Evolutionary conservation across 2,888 invertebrate genomes (phyloP).

Genomic region (Coleophora deauratella): DNA sequence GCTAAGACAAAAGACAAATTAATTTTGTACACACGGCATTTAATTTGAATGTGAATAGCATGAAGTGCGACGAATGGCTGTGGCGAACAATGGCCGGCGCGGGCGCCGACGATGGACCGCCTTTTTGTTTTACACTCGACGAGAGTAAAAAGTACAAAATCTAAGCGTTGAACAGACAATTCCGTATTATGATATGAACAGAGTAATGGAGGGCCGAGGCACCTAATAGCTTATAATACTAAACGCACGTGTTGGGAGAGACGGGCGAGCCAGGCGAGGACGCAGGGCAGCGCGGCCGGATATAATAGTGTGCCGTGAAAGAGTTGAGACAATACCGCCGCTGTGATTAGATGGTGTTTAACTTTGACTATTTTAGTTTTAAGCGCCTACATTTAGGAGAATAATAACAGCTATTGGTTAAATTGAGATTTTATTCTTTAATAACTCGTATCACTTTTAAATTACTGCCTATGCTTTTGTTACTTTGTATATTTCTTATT

Average conservation of each 20-base stretch:
- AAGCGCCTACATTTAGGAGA: no score
- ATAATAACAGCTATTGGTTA: no score
- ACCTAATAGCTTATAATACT: slow-evolving; percentile 71
- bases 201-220: slow-evolving; percentile 66
- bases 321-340: no score
- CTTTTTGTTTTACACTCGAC: slow-evolving; percentile 64
- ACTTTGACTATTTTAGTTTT: no score
- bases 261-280: slow-evolving; percentile 18
- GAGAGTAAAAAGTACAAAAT: slow-evolving; percentile 68
- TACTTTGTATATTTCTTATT: no score
- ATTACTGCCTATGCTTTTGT: no score
- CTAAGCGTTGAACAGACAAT: slow-evolving; percentile 65
- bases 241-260: slow-evolving; percentile 60
- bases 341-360: no score
- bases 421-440: no score
- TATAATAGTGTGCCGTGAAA: slow-evolving; percentile 33
- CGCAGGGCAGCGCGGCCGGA: slow-evolving; percentile 40
- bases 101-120: slow-evolving; percentile 35
- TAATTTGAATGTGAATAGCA: slow-evolving; percentile 75
- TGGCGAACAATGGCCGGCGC: slow-evolving; percentile 71
- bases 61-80: slow-evolving; percentile 73
- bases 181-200: slow-evolving; percentile 72
- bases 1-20: slow-evolving; percentile 74
- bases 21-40: slow-evolving; percentile 73
- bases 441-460: no score